Percentiles rank a stretch among this genome's conserved stretches.
These are phyloP conservation scores for Melanotus villosus DNA, from an alignment of 2,888 invertebrate genomes.

Conservation along the genomic window DNA sequence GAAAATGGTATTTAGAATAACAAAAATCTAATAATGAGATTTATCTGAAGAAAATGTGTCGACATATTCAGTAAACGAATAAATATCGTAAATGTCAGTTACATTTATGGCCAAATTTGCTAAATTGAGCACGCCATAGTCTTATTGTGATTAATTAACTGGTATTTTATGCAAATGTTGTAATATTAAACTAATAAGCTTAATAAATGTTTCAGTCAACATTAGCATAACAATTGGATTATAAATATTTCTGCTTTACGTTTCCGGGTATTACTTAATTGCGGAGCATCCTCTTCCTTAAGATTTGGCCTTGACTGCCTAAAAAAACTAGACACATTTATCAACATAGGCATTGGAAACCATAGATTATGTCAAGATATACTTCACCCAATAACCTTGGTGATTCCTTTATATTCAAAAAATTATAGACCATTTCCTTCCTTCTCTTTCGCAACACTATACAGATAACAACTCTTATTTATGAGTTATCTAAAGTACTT, in stretches of 20 bases:
- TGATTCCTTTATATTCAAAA: slow-evolving; percentile 7
- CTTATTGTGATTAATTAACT: no score
- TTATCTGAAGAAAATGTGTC: neutral
- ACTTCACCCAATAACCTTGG: neutral
- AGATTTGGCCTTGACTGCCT: slow-evolving; percentile 3
- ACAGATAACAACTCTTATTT: neutral
- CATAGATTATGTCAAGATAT: neutral
- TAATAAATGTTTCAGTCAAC: no score
- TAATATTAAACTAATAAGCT: no score
- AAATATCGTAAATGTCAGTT: neutral
- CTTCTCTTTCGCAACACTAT: neutral
- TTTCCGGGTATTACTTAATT: slow-evolving; percentile 9
- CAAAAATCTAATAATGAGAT: slow-evolving; percentile 12
- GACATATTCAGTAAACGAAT: neutral
- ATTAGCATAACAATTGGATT: neutral
- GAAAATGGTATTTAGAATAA: slow-evolving; percentile 11
- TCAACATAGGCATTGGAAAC: neutral
- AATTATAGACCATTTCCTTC: neutral
- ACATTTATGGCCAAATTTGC: neutral
- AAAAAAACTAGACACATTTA: slow-evolving; percentile 4
- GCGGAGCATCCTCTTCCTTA: neutral
- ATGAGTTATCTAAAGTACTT: no score
- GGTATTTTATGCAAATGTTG: no score
- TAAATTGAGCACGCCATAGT: no score
- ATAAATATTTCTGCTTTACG: neutral